These are phyloP conservation scores for Vanessa atalanta DNA, from an alignment of 1,140 invertebrate genomes.

Conservation along the genomic window DNA sequence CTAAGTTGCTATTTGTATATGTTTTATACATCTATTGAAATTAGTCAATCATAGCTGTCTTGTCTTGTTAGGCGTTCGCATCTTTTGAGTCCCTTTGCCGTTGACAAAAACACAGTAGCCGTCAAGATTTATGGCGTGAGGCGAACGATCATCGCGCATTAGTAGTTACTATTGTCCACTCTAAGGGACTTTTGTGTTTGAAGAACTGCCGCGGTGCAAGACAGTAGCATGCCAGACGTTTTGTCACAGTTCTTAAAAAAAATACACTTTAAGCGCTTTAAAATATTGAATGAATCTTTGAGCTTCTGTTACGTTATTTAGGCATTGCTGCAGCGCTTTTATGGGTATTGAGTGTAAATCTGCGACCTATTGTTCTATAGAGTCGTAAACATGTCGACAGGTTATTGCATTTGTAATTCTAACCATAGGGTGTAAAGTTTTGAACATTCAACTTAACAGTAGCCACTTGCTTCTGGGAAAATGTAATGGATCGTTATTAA, in stretches of 20 bases:
- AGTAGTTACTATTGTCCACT: constrained; percentile 70
- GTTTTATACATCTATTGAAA: constrained; percentile 17
- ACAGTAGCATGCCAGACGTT: constrained; percentile 53
- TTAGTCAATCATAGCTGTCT: constrained; percentile 36
- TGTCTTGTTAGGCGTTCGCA: constrained; percentile 30
- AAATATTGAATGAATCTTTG: neutral
- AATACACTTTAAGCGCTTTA: constrained; percentile 12
- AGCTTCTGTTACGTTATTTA: neutral
- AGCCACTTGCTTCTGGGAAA: constrained; percentile 36
- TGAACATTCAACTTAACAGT: constrained; percentile 30
- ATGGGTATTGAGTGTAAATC: constrained; percentile 12
- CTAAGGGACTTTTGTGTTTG: constrained; percentile 62
- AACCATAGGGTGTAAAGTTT: constrained; percentile 32
- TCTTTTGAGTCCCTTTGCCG: constrained; percentile 44
- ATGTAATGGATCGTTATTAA: constrained; percentile 16
- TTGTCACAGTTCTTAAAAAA: constrained; percentile 10
- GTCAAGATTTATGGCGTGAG: constrained; percentile 71
- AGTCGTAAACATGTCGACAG: constrained; percentile 76
- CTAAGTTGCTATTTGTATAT: no score
- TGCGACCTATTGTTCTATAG: constrained; percentile 60
- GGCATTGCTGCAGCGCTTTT: constrained; percentile 21
- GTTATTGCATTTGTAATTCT: constrained; percentile 54
- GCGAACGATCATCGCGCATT: constrained; percentile 75
- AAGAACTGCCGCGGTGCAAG: constrained; percentile 40
- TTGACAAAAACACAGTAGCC: constrained; percentile 68